These are phyloP conservation scores for Chlorocebus sabaeus DNA, from an alignment of 2,113 vertebrate species.

Conservation along the genomic window DNA sequence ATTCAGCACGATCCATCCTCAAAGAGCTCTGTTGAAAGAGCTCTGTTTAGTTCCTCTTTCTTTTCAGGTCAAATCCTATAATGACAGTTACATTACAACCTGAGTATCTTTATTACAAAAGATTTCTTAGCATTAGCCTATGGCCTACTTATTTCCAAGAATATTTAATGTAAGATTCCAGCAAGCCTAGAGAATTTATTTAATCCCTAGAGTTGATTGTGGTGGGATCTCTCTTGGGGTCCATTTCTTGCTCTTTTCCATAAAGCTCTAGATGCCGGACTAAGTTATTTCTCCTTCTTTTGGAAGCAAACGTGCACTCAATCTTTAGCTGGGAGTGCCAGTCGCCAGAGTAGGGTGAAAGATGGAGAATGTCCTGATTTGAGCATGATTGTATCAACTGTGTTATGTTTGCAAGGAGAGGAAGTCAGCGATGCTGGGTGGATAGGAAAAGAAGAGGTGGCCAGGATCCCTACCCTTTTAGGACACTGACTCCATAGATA, in stretches of 20 bases:
- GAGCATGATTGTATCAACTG: not conserved
- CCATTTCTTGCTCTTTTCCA: not conserved
- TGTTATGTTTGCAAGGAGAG: not conserved
- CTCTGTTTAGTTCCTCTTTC: not conserved
- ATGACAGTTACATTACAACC: not conserved
- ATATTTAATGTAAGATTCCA: slow-evolving; percentile 27
- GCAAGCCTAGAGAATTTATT: slow-evolving; percentile 15
- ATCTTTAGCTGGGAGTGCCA: not conserved
- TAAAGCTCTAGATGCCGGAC: not conserved
- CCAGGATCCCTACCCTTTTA: not conserved
- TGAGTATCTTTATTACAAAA: slow-evolving; percentile 54
- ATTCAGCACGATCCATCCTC: slow-evolving; percentile 13
- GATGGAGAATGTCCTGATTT: not conserved
- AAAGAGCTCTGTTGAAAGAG: not conserved
- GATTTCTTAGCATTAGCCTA: slow-evolving; percentile 35
- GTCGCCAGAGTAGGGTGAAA: not conserved
- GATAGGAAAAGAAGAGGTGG: not conserved
- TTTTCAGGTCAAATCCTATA: slow-evolving; percentile 54
- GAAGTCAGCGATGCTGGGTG: not conserved
- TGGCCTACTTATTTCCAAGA: slow-evolving; percentile 64
- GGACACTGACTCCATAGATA: not conserved
- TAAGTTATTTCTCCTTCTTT: not conserved
- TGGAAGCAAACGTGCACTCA: not conserved
- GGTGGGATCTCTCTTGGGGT: not conserved
- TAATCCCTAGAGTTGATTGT: not conserved